A percentile compares a stretch with the other conserved stretches of the same genome.
phyloP scores from a whole-genome alignment of 2,113 vertebrate species.

The Paralichthys olivaceus region DNA sequence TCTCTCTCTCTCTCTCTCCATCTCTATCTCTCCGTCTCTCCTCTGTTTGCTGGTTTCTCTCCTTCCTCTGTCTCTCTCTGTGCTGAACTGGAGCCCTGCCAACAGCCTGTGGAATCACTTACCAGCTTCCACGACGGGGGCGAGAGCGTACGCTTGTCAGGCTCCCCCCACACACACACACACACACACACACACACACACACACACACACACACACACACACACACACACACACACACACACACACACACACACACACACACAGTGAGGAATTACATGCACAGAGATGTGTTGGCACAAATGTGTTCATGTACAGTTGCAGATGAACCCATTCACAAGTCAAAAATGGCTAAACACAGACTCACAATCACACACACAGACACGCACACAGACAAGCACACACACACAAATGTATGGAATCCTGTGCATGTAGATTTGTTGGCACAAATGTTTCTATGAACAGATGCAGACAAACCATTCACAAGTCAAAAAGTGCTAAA shows the following conservation, averaged over 20 bases:
- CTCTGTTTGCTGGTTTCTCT: conserved; percentile 24
- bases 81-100: conserved; percentile 70
- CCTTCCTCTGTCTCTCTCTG: conserved; percentile 39
- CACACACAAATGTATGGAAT: neutral
- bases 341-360: conserved; percentile 48
- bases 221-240: conserved; percentile 17
- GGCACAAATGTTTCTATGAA: neutral
- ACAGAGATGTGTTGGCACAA: neutral
- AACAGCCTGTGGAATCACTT: conserved; percentile 82
- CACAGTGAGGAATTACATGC: neutral
- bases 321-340: conserved; percentile 20
- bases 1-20: conserved; percentile 18
- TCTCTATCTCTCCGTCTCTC: conserved; percentile 29
- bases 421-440: too few relatives aligned
- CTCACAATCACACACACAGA: neutral
- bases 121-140: conserved; percentile 59
- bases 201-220: neutral
- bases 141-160: conserved; percentile 36
- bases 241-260: neutral
- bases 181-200: conserved; percentile 9
- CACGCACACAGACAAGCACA: conserved; percentile 5
- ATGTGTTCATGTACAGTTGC: neutral
- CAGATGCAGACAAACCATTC: conserved; percentile 13
- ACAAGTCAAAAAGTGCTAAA: conserved; percentile 15
- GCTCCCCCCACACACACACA: neutral